phyloP scores from a whole-genome alignment of 2,888 invertebrate species.

The Hyles lineata region DNA sequence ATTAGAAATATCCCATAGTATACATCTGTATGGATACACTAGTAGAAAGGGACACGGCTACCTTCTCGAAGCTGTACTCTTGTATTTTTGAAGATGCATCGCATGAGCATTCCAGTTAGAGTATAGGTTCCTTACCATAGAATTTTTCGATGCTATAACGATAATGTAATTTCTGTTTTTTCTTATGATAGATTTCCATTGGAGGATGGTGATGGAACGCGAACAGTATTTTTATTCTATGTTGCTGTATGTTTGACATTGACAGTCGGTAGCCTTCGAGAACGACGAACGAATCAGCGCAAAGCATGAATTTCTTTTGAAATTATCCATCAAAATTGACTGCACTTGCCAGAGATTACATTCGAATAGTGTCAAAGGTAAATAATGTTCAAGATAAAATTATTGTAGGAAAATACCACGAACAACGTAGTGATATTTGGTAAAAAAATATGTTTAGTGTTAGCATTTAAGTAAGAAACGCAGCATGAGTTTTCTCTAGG shows the following conservation, averaged over 20 bases:
- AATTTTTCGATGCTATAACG: neutral
- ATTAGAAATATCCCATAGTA: no score
- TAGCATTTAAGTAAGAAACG: slow-evolving; percentile 48
- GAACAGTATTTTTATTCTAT: neutral
- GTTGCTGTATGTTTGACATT: slow-evolving; percentile 23
- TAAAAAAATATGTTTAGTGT: slow-evolving; percentile 38
- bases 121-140: no score
- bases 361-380: slow-evolving; percentile 79
- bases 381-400: slow-evolving; percentile 57
- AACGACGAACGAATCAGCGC: slow-evolving; percentile 53
- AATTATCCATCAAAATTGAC: slow-evolving; percentile 69
- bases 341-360: slow-evolving; percentile 66
- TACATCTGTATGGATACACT: no score
- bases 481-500: slow-evolving; percentile 57
- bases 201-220: neutral
- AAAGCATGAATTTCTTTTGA: slow-evolving; percentile 70
- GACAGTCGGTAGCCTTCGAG: slow-evolving; percentile 40
- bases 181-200: neutral
- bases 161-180: neutral
- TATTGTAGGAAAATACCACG: slow-evolving; percentile 41
- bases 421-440: slow-evolving; percentile 39
- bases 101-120: no score
- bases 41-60: no score
- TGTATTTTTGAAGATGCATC: no score
- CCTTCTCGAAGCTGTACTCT: no score